Percentiles rank a stretch among this genome's conserved stretches.
Evolutionary conservation across 2,797 vertebrate genomes (phyloP).

Genomic region (Arnoldichthys spilopterus): DNA sequence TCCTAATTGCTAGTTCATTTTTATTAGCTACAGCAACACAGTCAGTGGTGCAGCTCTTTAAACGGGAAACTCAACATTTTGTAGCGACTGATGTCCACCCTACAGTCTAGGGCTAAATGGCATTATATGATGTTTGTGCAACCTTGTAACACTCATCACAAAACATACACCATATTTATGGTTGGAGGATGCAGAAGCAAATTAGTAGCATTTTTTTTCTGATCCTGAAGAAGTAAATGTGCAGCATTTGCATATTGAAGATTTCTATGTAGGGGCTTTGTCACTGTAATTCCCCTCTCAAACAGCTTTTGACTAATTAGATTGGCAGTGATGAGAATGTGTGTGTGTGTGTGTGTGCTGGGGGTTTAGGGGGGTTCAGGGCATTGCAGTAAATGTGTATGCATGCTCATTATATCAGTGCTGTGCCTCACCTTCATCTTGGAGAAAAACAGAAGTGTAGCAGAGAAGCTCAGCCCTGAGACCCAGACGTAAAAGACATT

Average conservation of each 20-base stretch:
- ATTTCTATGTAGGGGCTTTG: constrained; percentile 64
- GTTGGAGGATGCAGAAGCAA: background rate
- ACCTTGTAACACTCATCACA: background rate
- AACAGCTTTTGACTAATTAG: constrained; percentile 73
- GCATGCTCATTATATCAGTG: constrained; percentile 29
- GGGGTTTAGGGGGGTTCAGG: background rate
- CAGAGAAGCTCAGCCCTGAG: constrained; percentile 17
- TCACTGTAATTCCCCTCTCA: constrained; percentile 61
- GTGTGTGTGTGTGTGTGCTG: constrained; percentile 12
- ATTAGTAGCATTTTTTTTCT: background rate
- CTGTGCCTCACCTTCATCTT: constrained; percentile 22
- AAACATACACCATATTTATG: background rate
- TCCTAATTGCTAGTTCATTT: too few species aligned
- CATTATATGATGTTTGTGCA: background rate
- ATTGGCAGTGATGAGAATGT: constrained; percentile 62
- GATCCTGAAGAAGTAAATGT: background rate
- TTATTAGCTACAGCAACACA: too few species aligned
- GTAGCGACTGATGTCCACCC: too few species aligned
- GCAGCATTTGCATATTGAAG: constrained; percentile 66
- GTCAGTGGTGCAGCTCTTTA: too few species aligned
- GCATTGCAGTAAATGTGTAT: background rate
- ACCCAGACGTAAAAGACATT: constrained; percentile 1
- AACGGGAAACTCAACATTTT: too few species aligned
- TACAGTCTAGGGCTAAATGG: too few species aligned
- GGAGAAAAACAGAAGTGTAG: constrained; percentile 3